Evolutionary conservation across 2,888 invertebrate species (phyloP), one percentile per base, ranked within the genome.

Genomic region (Orchesellides sinensis): DNA sequence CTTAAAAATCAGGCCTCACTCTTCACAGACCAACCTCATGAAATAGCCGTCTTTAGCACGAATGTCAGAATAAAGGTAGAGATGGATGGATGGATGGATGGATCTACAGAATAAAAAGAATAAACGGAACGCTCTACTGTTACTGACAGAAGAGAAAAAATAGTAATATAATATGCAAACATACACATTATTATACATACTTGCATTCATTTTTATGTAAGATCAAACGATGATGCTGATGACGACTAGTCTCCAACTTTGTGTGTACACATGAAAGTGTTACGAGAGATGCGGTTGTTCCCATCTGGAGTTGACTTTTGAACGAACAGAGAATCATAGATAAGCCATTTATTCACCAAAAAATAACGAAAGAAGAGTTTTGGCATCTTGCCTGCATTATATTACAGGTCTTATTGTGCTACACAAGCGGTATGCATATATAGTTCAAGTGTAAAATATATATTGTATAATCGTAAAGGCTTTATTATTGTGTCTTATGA

Each of bases 321-420:
- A 68, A 75, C 80, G 65, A 72, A 72, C 45, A 61, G 49, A 78
- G 23, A 59, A 68, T 69, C 47, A 66, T 47, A 69, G 59, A 61
- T 77, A 66, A 74, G 81, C 69, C 81, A 81, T 74, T 68, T 81
- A 68, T 74, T 69, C 61, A 73, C 66, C 12, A 61, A 47, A 63
- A 77, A 68, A 27, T 35, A 54, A 68, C 47, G 59, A 73, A 73
- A 66, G 54, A 74, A 81, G 72, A 61, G 61, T 74, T 74, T 81
- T 81, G 81, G 81, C 81, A 81, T 81, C 81, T 73, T 73, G 81
- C 81, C 81, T 81, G 65, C 81, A 81, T 63, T 78, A 69, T 70
- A 52, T 8, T 74, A 32, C 27, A 68, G 32, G 35, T 35, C 61
- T 61, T 47, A 40, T 45, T 69, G 17, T 2, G 10, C 40, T 40